Percentiles rank a stretch among this genome's conserved stretches.
Evolutionary conservation across 2,797 vertebrate genomes (phyloP).

Genomic region (Heteromormyrus szaboi): DNA sequence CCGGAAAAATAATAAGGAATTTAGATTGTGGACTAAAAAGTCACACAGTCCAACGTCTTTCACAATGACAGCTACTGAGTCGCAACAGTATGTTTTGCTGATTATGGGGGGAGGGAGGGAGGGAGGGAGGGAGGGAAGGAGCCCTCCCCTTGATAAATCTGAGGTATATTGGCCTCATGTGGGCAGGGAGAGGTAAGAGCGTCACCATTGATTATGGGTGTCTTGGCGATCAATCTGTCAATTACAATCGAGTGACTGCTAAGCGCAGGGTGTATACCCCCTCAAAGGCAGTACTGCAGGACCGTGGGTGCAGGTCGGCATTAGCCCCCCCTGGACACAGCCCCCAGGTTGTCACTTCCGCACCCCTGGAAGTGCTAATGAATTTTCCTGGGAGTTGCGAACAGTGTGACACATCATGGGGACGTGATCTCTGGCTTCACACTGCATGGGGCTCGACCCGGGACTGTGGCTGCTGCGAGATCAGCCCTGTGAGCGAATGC

Average conservation of each 20-base stretch:
- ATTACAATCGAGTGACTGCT: background rate
- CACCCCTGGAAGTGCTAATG: slow-evolving; percentile 9
- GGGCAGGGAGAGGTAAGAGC: background rate
- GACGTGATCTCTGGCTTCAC: background rate
- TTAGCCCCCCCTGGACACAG: background rate
- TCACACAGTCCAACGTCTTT: background rate
- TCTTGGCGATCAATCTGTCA: background rate
- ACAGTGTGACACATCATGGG: background rate
- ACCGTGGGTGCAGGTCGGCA: background rate
- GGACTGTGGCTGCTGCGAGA: background rate
- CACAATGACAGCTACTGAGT: background rate
- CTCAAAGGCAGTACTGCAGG: background rate
- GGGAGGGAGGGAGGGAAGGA: background rate
- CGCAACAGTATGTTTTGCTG: background rate
- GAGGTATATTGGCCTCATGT: background rate
- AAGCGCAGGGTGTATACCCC: background rate
- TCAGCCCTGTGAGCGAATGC: background rate
- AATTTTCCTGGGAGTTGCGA: background rate
- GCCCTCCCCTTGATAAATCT: background rate
- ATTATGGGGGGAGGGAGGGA: background rate
- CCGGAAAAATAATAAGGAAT: background rate
- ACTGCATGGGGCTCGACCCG: background rate
- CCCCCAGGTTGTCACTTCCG: background rate
- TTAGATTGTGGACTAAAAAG: background rate
- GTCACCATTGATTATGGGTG: background rate